A percentile compares a stretch with the other conserved stretches of the same genome.
phyloP scores from a whole-genome alignment of 1,140 invertebrate genomes.

The Psilanteris sp. region DNA sequence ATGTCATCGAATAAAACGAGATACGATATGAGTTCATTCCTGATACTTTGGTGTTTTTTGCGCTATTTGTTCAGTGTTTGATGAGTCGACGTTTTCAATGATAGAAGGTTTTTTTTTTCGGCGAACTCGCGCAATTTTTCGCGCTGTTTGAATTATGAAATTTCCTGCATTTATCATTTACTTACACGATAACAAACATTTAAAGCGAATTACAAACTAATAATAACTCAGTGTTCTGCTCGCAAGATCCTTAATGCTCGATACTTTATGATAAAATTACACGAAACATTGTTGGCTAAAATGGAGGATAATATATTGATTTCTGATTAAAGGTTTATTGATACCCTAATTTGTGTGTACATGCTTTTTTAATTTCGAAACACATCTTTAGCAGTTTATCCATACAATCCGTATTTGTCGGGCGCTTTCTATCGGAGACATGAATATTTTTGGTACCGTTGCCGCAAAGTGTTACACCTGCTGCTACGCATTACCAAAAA shows the following conservation, averaged over 20 bases:
- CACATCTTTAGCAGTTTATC: conserved; percentile 17
- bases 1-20: conserved; percentile 34
- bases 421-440: conserved; percentile 33
- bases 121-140: conserved; percentile 10
- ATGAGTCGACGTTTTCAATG: conserved; percentile 30
- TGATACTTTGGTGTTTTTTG: conserved; percentile 38
- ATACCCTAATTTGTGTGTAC: conserved; percentile 31
- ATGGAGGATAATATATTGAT: conserved; percentile 37
- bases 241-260: too few species aligned
- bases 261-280: too few species aligned
- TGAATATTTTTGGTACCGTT: conserved; percentile 24
- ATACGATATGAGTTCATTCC: conserved; percentile 38
- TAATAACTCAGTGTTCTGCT: conserved; percentile 36
- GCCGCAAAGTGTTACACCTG: conserved; percentile 29
- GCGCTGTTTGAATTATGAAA: not conserved
- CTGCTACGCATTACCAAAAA: conserved; percentile 10
- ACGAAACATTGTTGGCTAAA: too few species aligned
- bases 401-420: conserved; percentile 21
- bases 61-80: conserved; percentile 2
- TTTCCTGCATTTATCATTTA: too few species aligned
- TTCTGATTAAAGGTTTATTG: conserved; percentile 27
- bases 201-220: too few species aligned
- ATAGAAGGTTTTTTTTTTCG: conserved; percentile 21
- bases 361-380: conserved; percentile 16
- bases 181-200: conserved; percentile 11